A percentile compares a stretch with the other conserved stretches of the same genome.
phyloP scores from a whole-genome alignment of 2,888 invertebrate genomes.

The Heliconius ismenius region DNA sequence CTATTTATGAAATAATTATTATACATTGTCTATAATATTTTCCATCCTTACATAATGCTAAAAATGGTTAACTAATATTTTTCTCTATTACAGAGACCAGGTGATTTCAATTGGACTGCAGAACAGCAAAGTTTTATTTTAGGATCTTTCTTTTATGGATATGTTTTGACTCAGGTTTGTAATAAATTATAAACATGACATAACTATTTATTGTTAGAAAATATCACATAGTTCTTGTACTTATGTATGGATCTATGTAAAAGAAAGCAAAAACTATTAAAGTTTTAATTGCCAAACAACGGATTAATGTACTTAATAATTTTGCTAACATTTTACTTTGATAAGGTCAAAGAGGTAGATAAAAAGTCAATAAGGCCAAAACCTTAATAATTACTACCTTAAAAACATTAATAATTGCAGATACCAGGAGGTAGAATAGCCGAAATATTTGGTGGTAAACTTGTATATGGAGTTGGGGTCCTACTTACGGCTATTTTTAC shows the following conservation, averaged over 20 bases:
- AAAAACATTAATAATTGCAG: constrained; percentile 50
- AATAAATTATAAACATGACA: background rate
- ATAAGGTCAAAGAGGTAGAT: background rate
- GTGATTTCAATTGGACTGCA: constrained; percentile 90
- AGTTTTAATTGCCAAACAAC: background rate
- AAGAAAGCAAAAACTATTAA: background rate
- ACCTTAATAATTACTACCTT: background rate
- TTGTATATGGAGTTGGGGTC: constrained; percentile 91
- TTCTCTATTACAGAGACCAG: constrained; percentile 78
- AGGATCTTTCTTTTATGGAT: constrained; percentile 92
- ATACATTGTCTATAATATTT: background rate
- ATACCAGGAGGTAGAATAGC: constrained; percentile 91
- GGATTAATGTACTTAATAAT: background rate
- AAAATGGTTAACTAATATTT: background rate
- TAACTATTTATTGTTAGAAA: background rate
- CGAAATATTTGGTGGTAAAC: constrained; percentile 93
- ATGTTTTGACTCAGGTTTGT: constrained; percentile 88
- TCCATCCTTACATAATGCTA: background rate
- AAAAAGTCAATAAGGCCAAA: constrained; percentile 1
- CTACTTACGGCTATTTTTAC: constrained; percentile 91
- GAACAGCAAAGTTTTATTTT: constrained; percentile 90
- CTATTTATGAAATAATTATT: no score
- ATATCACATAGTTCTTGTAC: background rate
- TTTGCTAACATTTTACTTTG: background rate
- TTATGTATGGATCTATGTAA: background rate